Evolutionary conservation across 2,888 invertebrate genomes (phyloP), one percentile per base, ranked within the genome.

Genomic region (Branchinecta sandiegonensis): DNA sequence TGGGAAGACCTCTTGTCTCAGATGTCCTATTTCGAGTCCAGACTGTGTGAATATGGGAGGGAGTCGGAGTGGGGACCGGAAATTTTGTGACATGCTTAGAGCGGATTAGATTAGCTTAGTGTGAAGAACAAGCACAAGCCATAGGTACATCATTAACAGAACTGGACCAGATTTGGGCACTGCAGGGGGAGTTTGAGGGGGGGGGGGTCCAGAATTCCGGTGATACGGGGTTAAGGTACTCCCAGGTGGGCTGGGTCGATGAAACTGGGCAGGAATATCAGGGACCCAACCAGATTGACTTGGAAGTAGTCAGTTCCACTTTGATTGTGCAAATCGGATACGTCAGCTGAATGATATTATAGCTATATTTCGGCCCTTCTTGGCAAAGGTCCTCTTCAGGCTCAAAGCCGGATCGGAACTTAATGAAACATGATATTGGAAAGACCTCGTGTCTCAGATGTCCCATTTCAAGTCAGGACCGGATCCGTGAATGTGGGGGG

Each of bases 91-190:
- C 13, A 2, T 3, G 3, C 50, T 50, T 50, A 50, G 50, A 50
- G 50, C 2, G 50, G 50, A 50, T 1, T 3, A n/a, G 50, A 50
- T 50, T n/a, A 3, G 50, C 1, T 50, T 50, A 3, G 2, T 50
- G 50, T 1, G 50, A 50, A 50, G 50, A n/a, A 50, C n/a, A 50
- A 50, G 50, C 50, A 50, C 50, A 50, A 50, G 50, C n/a, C 50
- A 13, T 50, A 50, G 50, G n/a, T 50, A 3, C 50, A n/a, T 50
- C 13, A 50, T 50, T 50, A n/a, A 50, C 3, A 50, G 13, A 50
- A 50, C 50, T n/a, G 50, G n/a, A 3, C 13, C 1, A 3, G 50
- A 50, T 50, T 50, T 13, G 50, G 13, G 13, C 50, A 13, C 2
- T 50, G 13, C n/a, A 2, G 50, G 50, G 50, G 50, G 50, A 50